phyloP scores from a whole-genome alignment of 2,888 invertebrate species.

The Acanthosepion pharaonis region DNA sequence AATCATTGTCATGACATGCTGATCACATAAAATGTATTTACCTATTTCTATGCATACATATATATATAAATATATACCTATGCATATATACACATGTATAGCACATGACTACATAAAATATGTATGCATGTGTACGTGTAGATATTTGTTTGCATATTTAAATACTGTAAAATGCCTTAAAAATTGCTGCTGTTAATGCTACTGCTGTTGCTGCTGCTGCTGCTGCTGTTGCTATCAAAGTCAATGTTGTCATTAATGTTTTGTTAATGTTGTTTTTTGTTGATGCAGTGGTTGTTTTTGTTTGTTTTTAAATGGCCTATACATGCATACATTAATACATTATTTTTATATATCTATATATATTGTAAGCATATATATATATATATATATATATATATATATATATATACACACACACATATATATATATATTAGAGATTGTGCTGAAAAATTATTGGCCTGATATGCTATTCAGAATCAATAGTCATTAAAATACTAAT shows the following conservation, averaged over 20 bases:
- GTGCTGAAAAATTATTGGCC: no score
- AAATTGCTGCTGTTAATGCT: not conserved
- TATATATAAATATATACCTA: not conserved
- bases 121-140: not conserved
- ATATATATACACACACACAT: no score
- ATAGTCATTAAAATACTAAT: no score
- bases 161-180: not conserved
- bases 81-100: not conserved
- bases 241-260: not conserved
- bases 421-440: not conserved
- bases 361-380: not conserved
- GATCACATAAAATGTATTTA: not conserved
- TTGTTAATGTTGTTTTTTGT: not conserved
- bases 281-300: not conserved
- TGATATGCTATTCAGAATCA: no score
- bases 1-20: not conserved
- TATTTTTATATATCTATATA: slow-evolving; percentile 8
- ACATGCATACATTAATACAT: not conserved
- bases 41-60: not conserved
- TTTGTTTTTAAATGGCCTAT: not conserved
- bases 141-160: not conserved
- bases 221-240: not conserved
- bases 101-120: not conserved
- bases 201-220: not conserved
- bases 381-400: slow-evolving; percentile 37